Percentiles rank a stretch among this genome's conserved stretches.
Evolutionary conservation across 2,888 invertebrate species (phyloP).

Genomic region (Liposcelis brunnea): DNA sequence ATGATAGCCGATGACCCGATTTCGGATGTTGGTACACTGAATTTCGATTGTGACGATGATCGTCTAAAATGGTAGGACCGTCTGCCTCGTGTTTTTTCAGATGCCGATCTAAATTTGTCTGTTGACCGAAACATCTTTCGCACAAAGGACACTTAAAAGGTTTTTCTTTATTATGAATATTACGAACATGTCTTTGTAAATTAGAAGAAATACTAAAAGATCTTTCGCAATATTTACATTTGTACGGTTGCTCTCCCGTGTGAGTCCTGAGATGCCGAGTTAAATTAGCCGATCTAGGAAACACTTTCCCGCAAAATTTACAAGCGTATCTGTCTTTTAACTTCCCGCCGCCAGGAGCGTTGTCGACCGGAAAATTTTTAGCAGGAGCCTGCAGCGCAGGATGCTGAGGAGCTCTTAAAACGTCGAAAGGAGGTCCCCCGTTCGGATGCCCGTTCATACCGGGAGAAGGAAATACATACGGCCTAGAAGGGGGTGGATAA

Average conservation of each 20-base stretch:
- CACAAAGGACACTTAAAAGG: slow-evolving; percentile 96
- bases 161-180: slow-evolving; percentile 97
- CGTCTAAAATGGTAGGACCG: slow-evolving; percentile 54
- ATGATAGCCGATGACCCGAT: slow-evolving; percentile 1
- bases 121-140: slow-evolving; percentile 96
- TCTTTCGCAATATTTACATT: slow-evolving; percentile 96
- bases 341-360: slow-evolving; percentile 38
- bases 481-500: slow-evolving; percentile 24
- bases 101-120: slow-evolving; percentile 95
- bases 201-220: slow-evolving; percentile 99
- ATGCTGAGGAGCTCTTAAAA: slow-evolving; percentile 28
- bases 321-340: slow-evolving; percentile 87
- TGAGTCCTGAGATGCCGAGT: slow-evolving; percentile 94
- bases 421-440: slow-evolving; percentile 40
- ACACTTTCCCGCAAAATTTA: slow-evolving; percentile 94
- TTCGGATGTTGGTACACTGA: slow-evolving; percentile 8
- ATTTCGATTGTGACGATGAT: slow-evolving; percentile 37
- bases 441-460: slow-evolving; percentile 23
- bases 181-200: slow-evolving; percentile 92
- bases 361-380: slow-evolving; percentile 9
- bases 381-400: slow-evolving; percentile 18
- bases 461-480: slow-evolving; percentile 13
- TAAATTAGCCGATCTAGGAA: slow-evolving; percentile 91
- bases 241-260: slow-evolving; percentile 95
- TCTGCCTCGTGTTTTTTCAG: slow-evolving; percentile 95